Evolutionary conservation across 1,140 invertebrate species (phyloP).

Genomic region (Dryas iulia): DNA sequence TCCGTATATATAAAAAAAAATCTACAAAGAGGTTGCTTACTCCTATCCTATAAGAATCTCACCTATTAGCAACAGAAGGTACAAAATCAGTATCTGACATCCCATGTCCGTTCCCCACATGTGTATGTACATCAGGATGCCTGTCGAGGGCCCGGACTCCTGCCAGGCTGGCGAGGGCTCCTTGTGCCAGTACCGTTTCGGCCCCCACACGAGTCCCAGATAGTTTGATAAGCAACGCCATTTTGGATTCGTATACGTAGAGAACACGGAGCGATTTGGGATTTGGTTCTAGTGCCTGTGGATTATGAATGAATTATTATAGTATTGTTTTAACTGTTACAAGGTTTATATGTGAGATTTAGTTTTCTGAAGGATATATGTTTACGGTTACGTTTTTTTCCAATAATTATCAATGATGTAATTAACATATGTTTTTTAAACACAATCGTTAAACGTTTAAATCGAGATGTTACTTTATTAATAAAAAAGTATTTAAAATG

Average conservation of each 20-base stretch:
- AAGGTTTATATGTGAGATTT: too few species aligned
- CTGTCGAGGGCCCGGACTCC: constrained; percentile 89
- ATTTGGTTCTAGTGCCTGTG: constrained; percentile 83
- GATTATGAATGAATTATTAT: not conserved
- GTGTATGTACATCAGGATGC: constrained; percentile 83
- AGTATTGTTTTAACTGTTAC: too few species aligned
- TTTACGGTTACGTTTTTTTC: too few species aligned
- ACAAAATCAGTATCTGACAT: constrained; percentile 48
- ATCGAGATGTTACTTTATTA: too few species aligned
- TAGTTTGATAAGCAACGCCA: constrained; percentile 89
- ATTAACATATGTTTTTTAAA: too few species aligned
- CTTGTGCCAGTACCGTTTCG: constrained; percentile 87
- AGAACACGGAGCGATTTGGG: constrained; percentile 87
- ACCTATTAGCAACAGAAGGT: constrained; percentile 57
- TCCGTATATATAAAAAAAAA: too few species aligned
- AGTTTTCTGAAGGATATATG: too few species aligned
- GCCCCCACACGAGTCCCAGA: constrained; percentile 87
- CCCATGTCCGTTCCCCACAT: constrained; percentile 11
- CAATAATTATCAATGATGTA: too few species aligned
- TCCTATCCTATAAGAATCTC: not conserved
- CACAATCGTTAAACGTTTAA: too few species aligned
- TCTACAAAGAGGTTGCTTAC: too few species aligned
- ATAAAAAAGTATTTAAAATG: too few species aligned
- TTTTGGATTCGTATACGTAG: constrained; percentile 94
- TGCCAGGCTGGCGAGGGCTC: constrained; percentile 86